These are phyloP conservation scores for Palaemon carinicauda DNA, from an alignment of 1,140 invertebrate species.

Conservation along the genomic window DNA sequence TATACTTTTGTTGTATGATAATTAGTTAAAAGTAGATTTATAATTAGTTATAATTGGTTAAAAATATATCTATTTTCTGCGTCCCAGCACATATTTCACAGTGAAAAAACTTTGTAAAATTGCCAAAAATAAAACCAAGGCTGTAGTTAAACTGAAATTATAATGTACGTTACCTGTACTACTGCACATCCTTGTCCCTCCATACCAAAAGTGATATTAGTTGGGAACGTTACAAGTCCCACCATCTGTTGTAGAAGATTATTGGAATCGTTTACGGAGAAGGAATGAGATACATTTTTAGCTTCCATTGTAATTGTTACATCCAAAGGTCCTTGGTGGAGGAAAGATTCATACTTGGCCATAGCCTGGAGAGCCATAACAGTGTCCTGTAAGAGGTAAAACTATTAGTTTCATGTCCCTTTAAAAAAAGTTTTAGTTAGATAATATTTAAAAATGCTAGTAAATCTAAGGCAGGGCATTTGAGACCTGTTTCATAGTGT, in stretches of 20 bases:
- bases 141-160: too few relatives aligned
- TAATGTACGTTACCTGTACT: conserved; percentile 8
- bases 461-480: not conserved
- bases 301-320: not conserved
- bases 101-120: too few relatives aligned
- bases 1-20: not conserved
- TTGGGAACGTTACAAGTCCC: conserved; percentile 14
- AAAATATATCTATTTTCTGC: not conserved
- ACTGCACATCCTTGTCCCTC: conserved; percentile 31
- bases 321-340: not conserved
- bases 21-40: too few relatives aligned
- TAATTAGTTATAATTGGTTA: not conserved
- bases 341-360: not conserved
- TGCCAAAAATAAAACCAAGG: not conserved
- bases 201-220: not conserved
- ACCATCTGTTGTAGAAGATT: conserved; percentile 25
- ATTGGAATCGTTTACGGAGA: conserved; percentile 30
- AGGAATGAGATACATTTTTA: not conserved
- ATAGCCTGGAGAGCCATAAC: conserved; percentile 37
- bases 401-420: not conserved
- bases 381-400: conserved; percentile 1
- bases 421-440: not conserved
- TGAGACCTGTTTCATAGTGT: not conserved
- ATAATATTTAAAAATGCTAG: not conserved
- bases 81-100: too few relatives aligned